Conservation (phyloP, 2,888 invertebrate species). For the Scotopteryx bipunctaria region DNA sequence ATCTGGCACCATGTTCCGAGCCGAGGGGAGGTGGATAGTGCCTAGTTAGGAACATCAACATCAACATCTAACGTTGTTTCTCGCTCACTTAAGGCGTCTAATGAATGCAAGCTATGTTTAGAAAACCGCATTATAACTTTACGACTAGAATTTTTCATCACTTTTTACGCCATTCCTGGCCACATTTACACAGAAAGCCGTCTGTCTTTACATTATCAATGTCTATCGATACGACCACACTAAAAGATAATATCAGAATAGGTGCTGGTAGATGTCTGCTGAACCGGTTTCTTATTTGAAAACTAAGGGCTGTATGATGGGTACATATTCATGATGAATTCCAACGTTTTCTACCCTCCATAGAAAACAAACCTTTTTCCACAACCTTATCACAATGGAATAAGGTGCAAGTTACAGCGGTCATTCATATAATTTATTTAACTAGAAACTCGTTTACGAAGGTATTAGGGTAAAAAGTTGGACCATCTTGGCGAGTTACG, state of each 20-base stretch:
- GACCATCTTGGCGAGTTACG: conserved; percentile 68
- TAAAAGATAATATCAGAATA: too few species aligned
- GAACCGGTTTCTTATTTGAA: too few species aligned
- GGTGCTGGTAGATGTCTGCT: too few species aligned
- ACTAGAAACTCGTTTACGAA: conserved; percentile 49
- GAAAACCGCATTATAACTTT: conserved; percentile 15
- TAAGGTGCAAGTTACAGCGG: conserved; percentile 15
- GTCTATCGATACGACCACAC: too few species aligned
- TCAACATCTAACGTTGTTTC: conserved; percentile 2
- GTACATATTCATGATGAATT: conserved; percentile 41
- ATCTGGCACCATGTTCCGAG: too few species aligned
- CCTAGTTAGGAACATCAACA: conserved; percentile 14
- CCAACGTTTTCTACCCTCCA: conserved; percentile 8
- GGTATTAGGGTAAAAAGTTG: conserved; percentile 68
- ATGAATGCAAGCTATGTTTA: conserved; percentile 24
- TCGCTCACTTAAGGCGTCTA: conserved; percentile 12
- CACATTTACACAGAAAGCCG: conserved; percentile 7
- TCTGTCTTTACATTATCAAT: too few species aligned
- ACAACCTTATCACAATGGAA: conserved; percentile 8
- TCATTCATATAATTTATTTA: conserved; percentile 37
- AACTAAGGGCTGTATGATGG: conserved; percentile 36
- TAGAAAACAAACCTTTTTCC: conserved; percentile 7
- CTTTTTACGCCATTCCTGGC: conserved; percentile 29
- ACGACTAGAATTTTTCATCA: conserved; percentile 26
- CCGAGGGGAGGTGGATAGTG: too few species aligned